A percentile compares a stretch with the other conserved stretches of the same genome.
Conservation (phyloP, 2,888 invertebrate species). For the Ophion costatus region DNA sequence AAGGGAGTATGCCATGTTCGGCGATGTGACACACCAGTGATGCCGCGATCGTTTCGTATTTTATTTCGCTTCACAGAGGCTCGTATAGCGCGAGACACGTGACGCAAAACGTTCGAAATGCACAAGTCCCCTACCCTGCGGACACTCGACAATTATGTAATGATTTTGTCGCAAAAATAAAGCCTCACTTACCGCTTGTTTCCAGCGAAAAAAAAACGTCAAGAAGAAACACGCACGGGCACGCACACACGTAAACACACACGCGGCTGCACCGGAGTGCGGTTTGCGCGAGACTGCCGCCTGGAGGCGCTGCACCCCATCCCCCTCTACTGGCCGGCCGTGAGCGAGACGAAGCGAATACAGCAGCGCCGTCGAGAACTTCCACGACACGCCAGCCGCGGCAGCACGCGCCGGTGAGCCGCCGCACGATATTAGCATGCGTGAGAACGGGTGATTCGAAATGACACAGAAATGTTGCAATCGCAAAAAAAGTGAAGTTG, state of each 20-base stretch:
- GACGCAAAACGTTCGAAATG: conserved; percentile 25
- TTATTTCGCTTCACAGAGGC: not conserved
- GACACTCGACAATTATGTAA: conserved; percentile 78
- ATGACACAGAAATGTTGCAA: no score
- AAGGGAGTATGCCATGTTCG: conserved; percentile 33
- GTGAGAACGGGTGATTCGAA: no score
- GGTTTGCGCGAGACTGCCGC: conserved; percentile 15
- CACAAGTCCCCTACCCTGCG: conserved; percentile 26
- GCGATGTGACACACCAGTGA: conserved; percentile 3
- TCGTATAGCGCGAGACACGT: conserved; percentile 42
- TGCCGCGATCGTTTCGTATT: conserved; percentile 28
- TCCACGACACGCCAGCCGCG: no score
- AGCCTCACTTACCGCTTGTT: conserved; percentile 81
- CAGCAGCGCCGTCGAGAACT: no score
- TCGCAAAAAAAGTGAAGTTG: no score
- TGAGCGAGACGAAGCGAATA: no score
- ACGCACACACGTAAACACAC: conserved; percentile 64
- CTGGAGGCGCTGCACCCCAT: conserved; percentile 40
- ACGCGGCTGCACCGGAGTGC: conserved; percentile 47
- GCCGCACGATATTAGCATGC: no score
- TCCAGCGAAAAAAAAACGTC: conserved; percentile 79
- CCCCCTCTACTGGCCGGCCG: not conserved
- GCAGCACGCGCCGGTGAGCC: no score
- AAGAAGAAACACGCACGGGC: conserved; percentile 77
- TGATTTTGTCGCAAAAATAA: conserved; percentile 79